Evolutionary conservation across 2,113 vertebrate species (phyloP), one percentile per base, ranked within the genome.

Genomic region (Equus quagga): DNA sequence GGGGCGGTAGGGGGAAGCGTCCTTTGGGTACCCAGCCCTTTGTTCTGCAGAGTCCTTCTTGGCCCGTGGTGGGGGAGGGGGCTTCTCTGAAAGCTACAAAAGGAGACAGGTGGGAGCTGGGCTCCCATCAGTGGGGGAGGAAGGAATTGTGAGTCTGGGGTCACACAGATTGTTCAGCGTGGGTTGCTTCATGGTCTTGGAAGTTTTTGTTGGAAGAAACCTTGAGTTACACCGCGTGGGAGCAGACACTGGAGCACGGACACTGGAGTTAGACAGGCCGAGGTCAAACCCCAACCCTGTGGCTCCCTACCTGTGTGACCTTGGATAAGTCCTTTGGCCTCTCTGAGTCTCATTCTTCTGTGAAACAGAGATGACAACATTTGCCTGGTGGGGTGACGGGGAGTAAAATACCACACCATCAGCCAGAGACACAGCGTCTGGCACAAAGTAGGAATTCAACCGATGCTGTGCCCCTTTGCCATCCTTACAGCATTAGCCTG

Each of bases 21-120:
- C 17, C 49, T 62, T 88, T 79, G 89, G 83, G 73, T 95, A 49
- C 87, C 87, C 83, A 96, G 44, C 72, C 75, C 94, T 94, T 88
- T 96, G 58, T 94, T 85, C 79, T 75, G 62, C 92, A 75, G 67
- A 98, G 88, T 96, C 97, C 91, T 96, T 97, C 96, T 94, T 86
- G 80, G 91, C 44, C 96, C 84, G 58, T 90, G 91, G 78, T 46
- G 69, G 64, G 58, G 2, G 64, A 84, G 62, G 31, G 56, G 85
- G 64, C 95, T 98, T 28, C 93, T 96, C 75, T 14, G 33, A 69
- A 85, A 90, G 89, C 92, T 93, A 91, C 11, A n/a, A 14, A 73
- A 88, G 46, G 93, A 89, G 94, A 73, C 36, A 69, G 73, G 95
- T 75, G 60, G 93, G 97, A 94, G 83, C 92, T 72, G 86, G 56